Evolutionary conservation across 2,888 invertebrate genomes (phyloP).

Genomic region (Drosophila melanosoma): DNA sequence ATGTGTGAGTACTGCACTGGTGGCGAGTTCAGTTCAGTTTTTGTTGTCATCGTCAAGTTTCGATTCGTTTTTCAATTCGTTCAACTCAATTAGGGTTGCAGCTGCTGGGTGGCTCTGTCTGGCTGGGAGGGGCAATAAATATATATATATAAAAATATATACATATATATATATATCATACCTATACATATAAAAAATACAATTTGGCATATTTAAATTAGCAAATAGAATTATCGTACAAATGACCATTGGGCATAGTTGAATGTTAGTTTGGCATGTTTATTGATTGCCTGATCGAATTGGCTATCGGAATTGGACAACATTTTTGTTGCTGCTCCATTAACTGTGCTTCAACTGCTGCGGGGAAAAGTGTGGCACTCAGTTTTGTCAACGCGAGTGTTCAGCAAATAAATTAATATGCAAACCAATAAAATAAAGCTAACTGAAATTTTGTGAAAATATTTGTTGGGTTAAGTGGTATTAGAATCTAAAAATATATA

Average conservation of each 20-base stretch:
- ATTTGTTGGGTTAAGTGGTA: conserved; percentile 10
- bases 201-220: conserved; percentile 79
- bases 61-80: conserved; percentile 67
- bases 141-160: conserved; percentile 17
- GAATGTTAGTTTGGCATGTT: conserved; percentile 74
- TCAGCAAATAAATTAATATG: not conserved
- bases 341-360: conserved; percentile 16
- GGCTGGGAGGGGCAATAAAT: not conserved
- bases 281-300: conserved; percentile 79
- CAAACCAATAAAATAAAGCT: not conserved
- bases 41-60: conserved; percentile 54
- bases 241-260: conserved; percentile 50
- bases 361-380: not conserved
- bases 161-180: conserved; percentile 15
- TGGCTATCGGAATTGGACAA: conserved; percentile 52
- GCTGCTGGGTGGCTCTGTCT: not conserved
- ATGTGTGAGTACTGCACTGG: not conserved
- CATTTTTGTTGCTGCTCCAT: conserved; percentile 21
- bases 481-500: conserved; percentile 23
- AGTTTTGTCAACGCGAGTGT: conserved; percentile 3
- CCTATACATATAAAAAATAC: conserved; percentile 54
- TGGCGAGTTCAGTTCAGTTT: conserved; percentile 26
- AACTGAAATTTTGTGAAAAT: not conserved
- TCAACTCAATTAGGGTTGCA: conserved; percentile 75
- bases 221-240: conserved; percentile 75